These are phyloP conservation scores for Aleiodes testaceus DNA, from an alignment of 2,888 invertebrate genomes.

Conservation along the genomic window DNA sequence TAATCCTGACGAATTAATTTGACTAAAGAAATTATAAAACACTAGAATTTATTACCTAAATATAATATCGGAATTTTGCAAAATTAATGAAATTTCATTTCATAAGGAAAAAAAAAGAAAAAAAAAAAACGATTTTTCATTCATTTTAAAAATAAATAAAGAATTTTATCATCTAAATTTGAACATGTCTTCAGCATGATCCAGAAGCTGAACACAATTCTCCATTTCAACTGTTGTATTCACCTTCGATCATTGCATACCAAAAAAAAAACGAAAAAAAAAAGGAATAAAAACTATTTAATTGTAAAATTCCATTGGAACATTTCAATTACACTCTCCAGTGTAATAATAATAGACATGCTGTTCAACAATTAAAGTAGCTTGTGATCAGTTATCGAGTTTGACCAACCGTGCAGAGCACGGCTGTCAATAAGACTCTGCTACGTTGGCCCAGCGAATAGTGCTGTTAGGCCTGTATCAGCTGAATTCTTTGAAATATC, in stretches of 20 bases:
- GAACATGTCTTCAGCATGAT: not conserved
- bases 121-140: not conserved
- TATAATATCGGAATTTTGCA: too few species aligned
- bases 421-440: slow-evolving; percentile 58
- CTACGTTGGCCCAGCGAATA: slow-evolving; percentile 72
- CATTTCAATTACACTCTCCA: slow-evolving; percentile 14
- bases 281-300: slow-evolving; percentile 1
- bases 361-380: slow-evolving; percentile 54
- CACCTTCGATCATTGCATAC: not conserved
- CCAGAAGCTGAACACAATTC: slow-evolving; percentile 11
- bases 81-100: not conserved
- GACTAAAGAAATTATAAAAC: too few species aligned
- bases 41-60: too few species aligned
- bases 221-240: slow-evolving; percentile 2
- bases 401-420: slow-evolving; percentile 60
- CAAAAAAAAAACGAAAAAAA: not conserved
- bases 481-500: slow-evolving; percentile 65
- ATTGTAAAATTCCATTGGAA: not conserved
- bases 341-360: slow-evolving; percentile 32
- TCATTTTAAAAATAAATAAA: slow-evolving; percentile 17
- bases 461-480: slow-evolving; percentile 66
- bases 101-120: slow-evolving; percentile 14
- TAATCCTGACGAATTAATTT: not conserved
- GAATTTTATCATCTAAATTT: slow-evolving; percentile 16
- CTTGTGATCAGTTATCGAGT: slow-evolving; percentile 62